Base-by-base conservation (phyloP, 1,140 invertebrate genomes). In the Trachymyrmex septentrionalis region DNA sequence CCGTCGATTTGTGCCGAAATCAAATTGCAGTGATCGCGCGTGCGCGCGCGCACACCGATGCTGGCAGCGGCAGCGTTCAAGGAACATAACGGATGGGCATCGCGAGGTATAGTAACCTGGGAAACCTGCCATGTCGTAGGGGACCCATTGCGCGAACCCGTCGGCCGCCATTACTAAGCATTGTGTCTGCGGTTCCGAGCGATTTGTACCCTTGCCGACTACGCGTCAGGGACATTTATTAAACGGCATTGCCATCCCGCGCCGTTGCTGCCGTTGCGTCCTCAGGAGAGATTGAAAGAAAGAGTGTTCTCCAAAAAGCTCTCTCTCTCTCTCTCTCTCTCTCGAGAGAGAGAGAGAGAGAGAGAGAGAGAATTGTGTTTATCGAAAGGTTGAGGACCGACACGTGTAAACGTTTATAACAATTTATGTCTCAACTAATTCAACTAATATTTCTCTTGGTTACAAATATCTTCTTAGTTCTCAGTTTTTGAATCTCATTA, bases 151-250 rank as follows among this genome's bases (percentile, higher is more conserved):
- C 87, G 77, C 81, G 89, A 91, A 86, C 86, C 87, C 90, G 92
- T 93, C 90, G 91, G 87, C 92, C 89, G 92, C 93, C 93, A 94
- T 94, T 94, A 94, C 92, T 93, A 93, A 93, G 93, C 93, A 93
- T 94, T 93, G 93, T 93, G 93, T 94, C 92, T 93, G 93, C 92
- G 93, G 93, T 94, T 92, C 87, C 71, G 75, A 71, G 85, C 94
- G 92, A 94, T 94, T 94, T 94, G 93, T 94, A 93, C 93, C 91
- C 92, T 91, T 90, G 85, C 87, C 88, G 90, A 88, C 91, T 91
- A 91, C 84, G 89, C 91, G 90, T 90, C 89, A 90, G 88, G 86
- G 90, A 92, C 92, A 94, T 94, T 94, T 93, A 93, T 94, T 93
- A 94, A 93, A 92, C 85, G 86, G 50, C 87, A 87, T 77, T 71